phyloP scores from a whole-genome alignment of 1,140 invertebrate genomes.

The Apis mellifera region DNA sequence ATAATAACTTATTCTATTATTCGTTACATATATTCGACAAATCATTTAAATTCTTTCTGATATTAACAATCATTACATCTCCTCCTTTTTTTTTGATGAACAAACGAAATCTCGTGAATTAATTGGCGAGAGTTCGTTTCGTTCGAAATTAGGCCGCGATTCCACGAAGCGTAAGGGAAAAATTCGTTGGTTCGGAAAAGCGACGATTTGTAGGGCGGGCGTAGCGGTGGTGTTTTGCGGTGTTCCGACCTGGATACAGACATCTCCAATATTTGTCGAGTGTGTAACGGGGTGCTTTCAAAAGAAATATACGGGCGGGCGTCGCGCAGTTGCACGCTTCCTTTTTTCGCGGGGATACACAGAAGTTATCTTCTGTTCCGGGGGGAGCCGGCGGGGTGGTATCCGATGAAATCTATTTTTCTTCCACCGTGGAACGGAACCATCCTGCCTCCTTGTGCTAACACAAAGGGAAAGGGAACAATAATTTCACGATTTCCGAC shows the following conservation, averaged over 20 bases:
- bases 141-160: too few relatives aligned
- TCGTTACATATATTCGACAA: too few relatives aligned
- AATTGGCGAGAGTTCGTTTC: too few relatives aligned
- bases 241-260: background rate
- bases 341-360: conserved; percentile 57
- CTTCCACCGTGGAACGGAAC: conserved; percentile 51
- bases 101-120: too few relatives aligned
- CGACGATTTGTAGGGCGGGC: too few relatives aligned
- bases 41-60: too few relatives aligned
- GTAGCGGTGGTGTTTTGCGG: background rate
- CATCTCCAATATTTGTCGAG: conserved; percentile 32
- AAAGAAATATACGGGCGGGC: conserved; percentile 45
- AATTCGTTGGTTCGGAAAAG: too few relatives aligned
- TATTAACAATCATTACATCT: too few relatives aligned
- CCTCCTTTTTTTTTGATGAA: too few relatives aligned
- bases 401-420: conserved; percentile 63
- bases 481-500: conserved; percentile 61
- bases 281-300: conserved; percentile 38
- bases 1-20: too few relatives aligned
- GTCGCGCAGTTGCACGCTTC: conserved; percentile 3
- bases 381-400: conserved; percentile 47
- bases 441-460: conserved; percentile 31
- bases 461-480: conserved; percentile 47
- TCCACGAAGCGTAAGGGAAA: too few relatives aligned
- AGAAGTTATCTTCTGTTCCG: conserved; percentile 59